Evolutionary conservation across 2,797 vertebrate genomes (phyloP).

Genomic region (Hyperoplus lanceolatus): DNA sequence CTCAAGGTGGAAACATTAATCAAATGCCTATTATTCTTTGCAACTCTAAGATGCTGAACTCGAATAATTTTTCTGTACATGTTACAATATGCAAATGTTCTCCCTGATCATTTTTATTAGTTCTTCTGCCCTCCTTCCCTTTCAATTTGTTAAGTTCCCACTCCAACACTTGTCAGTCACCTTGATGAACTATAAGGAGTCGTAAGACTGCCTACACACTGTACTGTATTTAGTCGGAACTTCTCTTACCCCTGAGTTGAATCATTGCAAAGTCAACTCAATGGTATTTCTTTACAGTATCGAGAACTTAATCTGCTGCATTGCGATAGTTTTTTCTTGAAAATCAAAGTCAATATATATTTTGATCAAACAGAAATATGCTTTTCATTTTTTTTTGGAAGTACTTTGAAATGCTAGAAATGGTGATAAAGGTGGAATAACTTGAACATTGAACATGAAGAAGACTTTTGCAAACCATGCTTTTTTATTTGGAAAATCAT

Average conservation of each 20-base stretch:
- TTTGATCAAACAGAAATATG: background rate
- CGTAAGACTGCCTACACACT: constrained; percentile 29
- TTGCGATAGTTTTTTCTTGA: background rate
- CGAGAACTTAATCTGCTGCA: background rate
- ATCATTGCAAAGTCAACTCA: constrained; percentile 1
- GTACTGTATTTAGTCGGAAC: constrained; percentile 4
- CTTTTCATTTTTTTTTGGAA: background rate
- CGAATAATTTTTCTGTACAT: constrained; percentile 7
- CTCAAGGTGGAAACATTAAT: constrained; percentile 28
- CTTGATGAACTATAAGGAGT: constrained; percentile 45
- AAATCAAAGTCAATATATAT: background rate
- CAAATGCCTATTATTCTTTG: constrained; percentile 27
- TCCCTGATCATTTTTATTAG: constrained; percentile 19
- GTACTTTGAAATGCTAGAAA: background rate
- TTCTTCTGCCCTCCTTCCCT: constrained; percentile 23
- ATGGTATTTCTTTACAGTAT: background rate
- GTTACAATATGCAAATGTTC: constrained; percentile 18
- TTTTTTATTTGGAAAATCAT: background rate
- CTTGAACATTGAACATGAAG: background rate
- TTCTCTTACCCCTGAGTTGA: background rate
- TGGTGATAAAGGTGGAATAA: background rate
- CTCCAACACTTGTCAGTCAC: constrained; percentile 48
- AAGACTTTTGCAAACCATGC: background rate
- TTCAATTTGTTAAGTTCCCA: constrained; percentile 32
- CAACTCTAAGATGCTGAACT: constrained; percentile 9